Conservation (phyloP, 2,888 invertebrate species). For the Meiosimyza decipiens region DNA sequence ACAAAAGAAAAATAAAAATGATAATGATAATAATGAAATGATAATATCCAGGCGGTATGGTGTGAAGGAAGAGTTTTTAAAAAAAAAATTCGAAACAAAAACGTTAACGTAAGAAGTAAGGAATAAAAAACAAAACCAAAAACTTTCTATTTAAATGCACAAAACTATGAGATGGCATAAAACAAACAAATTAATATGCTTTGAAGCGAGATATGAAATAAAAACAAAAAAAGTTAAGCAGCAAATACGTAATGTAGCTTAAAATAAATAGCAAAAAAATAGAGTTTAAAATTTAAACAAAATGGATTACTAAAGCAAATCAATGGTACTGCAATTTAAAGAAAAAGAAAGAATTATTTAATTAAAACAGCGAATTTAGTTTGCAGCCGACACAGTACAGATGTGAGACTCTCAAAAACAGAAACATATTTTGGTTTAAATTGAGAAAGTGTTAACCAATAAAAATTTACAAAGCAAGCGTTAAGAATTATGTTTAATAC, state of each 20-base stretch:
- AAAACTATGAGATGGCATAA: constrained; percentile 32
- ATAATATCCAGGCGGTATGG: neutral
- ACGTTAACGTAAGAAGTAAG: neutral
- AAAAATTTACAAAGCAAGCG: constrained; percentile 42
- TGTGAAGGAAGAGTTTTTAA: no score
- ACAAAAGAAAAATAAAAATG: constrained; percentile 30
- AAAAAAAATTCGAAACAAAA: no score
- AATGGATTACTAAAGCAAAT: constrained; percentile 39
- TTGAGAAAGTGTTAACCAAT: constrained; percentile 5
- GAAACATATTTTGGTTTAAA: neutral
- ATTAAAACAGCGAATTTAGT: constrained; percentile 39
- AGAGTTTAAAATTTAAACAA: constrained; percentile 38
- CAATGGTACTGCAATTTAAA: constrained; percentile 28
- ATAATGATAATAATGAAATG: constrained; percentile 32
- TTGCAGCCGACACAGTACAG: constrained; percentile 36
- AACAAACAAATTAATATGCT: constrained; percentile 40
- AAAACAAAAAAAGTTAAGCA: constrained; percentile 42
- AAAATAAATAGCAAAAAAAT: constrained; percentile 44
- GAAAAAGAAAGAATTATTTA: constrained; percentile 36
- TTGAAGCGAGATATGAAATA: constrained; percentile 40
- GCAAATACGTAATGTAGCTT: constrained; percentile 46
- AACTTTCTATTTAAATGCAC: constrained; percentile 30
- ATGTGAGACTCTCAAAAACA: constrained; percentile 31
- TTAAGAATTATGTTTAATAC: constrained; percentile 32
- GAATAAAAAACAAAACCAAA: constrained; percentile 9